A percentile compares a stretch with the other conserved stretches of the same genome.
phyloP scores from a whole-genome alignment of 2,797 vertebrate genomes.

The Heteromormyrus szaboi region DNA sequence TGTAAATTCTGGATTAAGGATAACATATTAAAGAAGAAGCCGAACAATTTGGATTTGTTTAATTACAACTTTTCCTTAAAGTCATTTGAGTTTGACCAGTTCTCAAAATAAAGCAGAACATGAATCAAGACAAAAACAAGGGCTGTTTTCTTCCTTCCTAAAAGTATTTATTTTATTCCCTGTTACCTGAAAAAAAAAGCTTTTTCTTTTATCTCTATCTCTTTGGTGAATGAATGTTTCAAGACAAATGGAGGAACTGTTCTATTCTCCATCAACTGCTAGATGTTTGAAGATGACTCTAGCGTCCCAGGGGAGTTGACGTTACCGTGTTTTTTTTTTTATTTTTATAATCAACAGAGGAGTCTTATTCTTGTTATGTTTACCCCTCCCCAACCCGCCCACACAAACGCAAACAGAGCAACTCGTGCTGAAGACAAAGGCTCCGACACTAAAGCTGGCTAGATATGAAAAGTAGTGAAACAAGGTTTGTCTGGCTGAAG shows the following conservation, averaged over 20 bases:
- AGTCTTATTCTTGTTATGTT: background rate
- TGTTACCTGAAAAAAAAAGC: background rate
- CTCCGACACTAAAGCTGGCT: background rate
- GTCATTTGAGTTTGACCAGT: background rate
- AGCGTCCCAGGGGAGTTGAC: background rate
- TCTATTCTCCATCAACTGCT: background rate
- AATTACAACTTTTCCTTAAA: conserved; percentile 28
- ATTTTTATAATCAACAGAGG: background rate
- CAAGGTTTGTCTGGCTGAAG: background rate
- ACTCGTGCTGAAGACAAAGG: background rate
- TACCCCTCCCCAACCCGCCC: background rate
- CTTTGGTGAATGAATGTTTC: background rate
- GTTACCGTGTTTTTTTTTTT: background rate
- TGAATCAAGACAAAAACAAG: background rate
- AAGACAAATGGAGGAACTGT: background rate
- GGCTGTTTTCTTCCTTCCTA: background rate
- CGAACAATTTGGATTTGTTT: conserved; percentile 56
- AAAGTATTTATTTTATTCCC: background rate
- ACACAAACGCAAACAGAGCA: background rate
- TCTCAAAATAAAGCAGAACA: background rate
- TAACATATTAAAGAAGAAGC: conserved; percentile 55
- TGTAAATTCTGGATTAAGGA: conserved; percentile 56
- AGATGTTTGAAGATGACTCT: background rate
- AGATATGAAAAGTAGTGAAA: background rate
- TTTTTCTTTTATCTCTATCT: background rate